Evolutionary conservation across 2,797 vertebrate genomes (phyloP).

Genomic region (Gymnoscopelus braueri): DNA sequence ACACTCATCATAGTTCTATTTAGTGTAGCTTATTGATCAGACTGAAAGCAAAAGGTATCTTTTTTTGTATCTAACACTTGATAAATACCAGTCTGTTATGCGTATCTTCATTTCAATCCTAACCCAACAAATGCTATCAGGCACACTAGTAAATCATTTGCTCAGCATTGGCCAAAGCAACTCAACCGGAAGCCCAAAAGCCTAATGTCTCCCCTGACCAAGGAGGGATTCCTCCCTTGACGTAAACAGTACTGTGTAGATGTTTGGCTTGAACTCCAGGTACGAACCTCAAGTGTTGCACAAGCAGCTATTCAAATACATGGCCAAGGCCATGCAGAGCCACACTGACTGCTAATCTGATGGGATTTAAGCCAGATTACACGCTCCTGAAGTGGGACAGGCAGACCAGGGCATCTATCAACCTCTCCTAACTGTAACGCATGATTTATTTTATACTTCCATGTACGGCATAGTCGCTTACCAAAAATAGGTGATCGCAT

Average conservation of each 20-base stretch:
- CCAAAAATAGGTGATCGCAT: too few relatives aligned
- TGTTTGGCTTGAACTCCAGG: neutral
- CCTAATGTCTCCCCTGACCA: too few relatives aligned
- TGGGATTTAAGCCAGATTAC: constrained; percentile 74
- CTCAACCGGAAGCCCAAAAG: neutral
- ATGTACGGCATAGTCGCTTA: too few relatives aligned
- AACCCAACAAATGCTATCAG: neutral
- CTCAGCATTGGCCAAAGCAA: constrained; percentile 20
- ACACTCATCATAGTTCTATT: too few relatives aligned
- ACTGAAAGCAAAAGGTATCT: too few relatives aligned
- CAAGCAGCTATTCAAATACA: neutral
- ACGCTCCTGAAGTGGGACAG: constrained; percentile 47
- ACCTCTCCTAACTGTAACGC: too few relatives aligned
- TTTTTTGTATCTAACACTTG: too few relatives aligned
- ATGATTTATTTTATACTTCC: too few relatives aligned
- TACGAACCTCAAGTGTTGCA: neutral
- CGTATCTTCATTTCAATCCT: neutral
- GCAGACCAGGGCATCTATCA: neutral
- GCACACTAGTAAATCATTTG: constrained; percentile 9
- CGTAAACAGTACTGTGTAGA: too few relatives aligned
- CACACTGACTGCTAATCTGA: constrained; percentile 63
- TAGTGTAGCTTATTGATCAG: too few relatives aligned
- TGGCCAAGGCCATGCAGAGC: constrained; percentile 26
- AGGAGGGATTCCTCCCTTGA: too few relatives aligned
- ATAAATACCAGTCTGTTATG: neutral